These are phyloP conservation scores for Falco biarmicus DNA, from an alignment of 2,797 vertebrate genomes.

Conservation along the genomic window DNA sequence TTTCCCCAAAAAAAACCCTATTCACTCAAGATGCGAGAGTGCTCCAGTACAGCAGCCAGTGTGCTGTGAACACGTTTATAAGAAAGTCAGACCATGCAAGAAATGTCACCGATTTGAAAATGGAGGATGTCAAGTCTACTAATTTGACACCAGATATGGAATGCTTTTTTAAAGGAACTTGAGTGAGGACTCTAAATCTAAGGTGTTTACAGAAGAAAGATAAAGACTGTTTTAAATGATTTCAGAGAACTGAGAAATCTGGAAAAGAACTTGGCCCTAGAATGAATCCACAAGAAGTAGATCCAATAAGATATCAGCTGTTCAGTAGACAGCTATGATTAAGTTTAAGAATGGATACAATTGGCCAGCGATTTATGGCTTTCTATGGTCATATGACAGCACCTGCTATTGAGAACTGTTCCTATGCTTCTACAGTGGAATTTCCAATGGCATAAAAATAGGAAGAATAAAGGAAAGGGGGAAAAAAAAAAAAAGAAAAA, in stretches of 20 bases:
- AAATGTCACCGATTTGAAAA: not conserved
- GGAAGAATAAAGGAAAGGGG: accelerated
- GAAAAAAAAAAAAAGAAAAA: no score
- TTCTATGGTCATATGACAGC: not conserved
- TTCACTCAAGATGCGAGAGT: not conserved
- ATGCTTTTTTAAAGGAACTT: not conserved
- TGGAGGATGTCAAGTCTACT: not conserved
- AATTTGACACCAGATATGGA: not conserved
- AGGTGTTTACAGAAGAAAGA: not conserved
- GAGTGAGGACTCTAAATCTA: not conserved
- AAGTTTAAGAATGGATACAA: not conserved
- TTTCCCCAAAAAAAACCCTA: accelerated
- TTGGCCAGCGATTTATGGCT: not conserved
- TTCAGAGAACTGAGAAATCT: not conserved
- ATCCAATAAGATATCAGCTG: not conserved
- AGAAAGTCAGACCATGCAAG: not conserved
- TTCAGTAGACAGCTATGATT: not conserved
- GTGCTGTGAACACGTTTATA: not conserved
- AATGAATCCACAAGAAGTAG: not conserved
- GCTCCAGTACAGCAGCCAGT: not conserved
- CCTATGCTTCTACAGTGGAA: not conserved
- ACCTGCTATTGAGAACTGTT: not conserved
- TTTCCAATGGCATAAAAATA: not conserved
- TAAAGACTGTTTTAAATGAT: not conserved
- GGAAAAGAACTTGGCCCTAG: not conserved